A percentile compares a stretch with the other conserved stretches of the same genome.
phyloP scores from a whole-genome alignment of 2,113 vertebrate genomes.

The Salvelinus sp. region DNA sequence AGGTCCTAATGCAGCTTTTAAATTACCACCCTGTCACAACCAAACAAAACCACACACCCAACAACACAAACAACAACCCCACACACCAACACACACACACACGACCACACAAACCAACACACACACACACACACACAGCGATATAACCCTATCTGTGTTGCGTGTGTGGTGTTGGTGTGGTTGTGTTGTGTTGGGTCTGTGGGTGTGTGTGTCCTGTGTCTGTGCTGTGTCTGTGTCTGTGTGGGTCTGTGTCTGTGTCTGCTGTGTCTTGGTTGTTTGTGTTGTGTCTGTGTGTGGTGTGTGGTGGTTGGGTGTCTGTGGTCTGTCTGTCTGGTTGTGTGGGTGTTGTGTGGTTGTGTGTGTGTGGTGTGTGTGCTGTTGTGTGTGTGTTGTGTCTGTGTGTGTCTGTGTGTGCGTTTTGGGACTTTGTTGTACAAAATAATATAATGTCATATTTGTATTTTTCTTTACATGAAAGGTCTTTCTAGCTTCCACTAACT shows the following conservation, averaged over 20 bases:
- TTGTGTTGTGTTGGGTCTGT: neutral
- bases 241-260: neutral
- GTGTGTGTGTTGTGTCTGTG: neutral
- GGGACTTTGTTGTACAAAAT: too few species aligned
- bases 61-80: constrained; percentile 8
- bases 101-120: too few species aligned
- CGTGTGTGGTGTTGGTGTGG: neutral
- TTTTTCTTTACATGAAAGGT: too few species aligned
- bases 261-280: too few species aligned
- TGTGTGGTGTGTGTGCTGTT: neutral
- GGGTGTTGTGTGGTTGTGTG: too few species aligned
- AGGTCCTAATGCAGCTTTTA: constrained; percentile 71
- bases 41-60: constrained; percentile 32
- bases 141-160: too few species aligned
- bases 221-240: constrained; percentile 5
- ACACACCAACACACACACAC: constrained; percentile 9
- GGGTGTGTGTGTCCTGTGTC: neutral
- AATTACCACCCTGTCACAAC: constrained; percentile 60
- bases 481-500: too few species aligned
- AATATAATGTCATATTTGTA: too few species aligned
- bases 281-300: neutral
- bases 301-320: too few species aligned
- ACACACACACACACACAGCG: too few species aligned
- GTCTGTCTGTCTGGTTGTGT: too few species aligned
- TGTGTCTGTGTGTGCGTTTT: neutral